phyloP scores from a whole-genome alignment of 2,797 vertebrate genomes.

The Gadopsis bispinosus region DNA sequence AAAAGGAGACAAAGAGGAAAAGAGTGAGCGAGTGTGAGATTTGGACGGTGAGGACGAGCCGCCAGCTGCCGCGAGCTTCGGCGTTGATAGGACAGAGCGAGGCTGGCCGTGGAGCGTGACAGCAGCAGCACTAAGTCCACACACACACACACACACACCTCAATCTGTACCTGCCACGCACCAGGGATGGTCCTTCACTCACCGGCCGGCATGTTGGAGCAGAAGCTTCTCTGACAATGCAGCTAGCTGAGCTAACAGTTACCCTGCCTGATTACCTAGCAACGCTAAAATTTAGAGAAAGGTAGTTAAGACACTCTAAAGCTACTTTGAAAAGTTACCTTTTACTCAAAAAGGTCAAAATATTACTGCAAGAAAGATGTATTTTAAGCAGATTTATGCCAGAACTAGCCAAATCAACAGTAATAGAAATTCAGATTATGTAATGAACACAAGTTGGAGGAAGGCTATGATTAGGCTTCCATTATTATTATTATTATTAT shows the following conservation, averaged over 20 bases:
- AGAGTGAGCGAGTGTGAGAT: background rate
- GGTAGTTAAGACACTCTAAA: background rate
- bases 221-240: background rate
- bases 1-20: background rate
- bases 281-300: background rate
- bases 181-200: conserved; percentile 4
- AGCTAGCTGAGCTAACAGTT: background rate
- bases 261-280: background rate
- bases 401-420: background rate
- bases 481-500: too few species aligned
- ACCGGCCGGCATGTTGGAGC: conserved; percentile 7
- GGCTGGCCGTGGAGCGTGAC: conserved; percentile 49
- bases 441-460: background rate
- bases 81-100: conserved; percentile 51
- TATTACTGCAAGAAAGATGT: background rate
- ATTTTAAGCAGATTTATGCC: background rate
- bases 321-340: background rate
- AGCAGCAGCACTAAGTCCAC: conserved; percentile 33
- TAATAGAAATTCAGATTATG: background rate
- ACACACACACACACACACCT: conserved; percentile 33
- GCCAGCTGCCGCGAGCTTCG: conserved; percentile 61
- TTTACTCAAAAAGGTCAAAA: background rate
- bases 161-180: conserved; percentile 32
- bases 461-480: too few species aligned
- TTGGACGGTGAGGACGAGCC: conserved; percentile 41